phyloP scores from a whole-genome alignment of 2,113 vertebrate species.

The Mus pahari region DNA sequence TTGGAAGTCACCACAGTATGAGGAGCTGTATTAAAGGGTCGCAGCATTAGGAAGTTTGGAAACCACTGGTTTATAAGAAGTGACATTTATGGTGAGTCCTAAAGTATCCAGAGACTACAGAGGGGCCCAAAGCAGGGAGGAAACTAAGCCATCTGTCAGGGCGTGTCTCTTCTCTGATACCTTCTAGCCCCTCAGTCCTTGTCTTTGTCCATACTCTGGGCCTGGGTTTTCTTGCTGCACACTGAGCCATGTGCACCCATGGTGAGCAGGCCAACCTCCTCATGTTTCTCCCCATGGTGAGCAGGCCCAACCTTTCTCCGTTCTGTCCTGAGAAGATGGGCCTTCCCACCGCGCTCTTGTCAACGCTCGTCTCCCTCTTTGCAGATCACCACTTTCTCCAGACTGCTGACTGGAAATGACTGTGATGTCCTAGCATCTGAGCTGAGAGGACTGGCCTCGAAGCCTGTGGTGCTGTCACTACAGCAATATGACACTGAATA shows the following conservation, averaged over 20 bases:
- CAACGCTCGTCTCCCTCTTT: neutral
- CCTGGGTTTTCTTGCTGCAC: neutral
- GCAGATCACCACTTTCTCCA: constrained; percentile 97
- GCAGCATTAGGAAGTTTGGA: neutral
- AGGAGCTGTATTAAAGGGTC: neutral
- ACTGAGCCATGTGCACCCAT: accelerated
- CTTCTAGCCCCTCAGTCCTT: accelerated
- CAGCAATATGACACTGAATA: constrained; percentile 97
- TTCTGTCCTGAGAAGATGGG: accelerated
- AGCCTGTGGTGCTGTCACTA: constrained; percentile 89
- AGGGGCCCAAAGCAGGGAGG: neutral
- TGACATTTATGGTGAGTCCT: neutral
- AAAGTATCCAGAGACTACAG: neutral
- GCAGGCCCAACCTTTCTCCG: accelerated
- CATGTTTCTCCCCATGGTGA: accelerated
- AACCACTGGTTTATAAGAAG: neutral
- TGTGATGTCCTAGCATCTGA: constrained; percentile 82
- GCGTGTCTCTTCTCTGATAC: accelerated
- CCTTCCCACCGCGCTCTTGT: accelerated
- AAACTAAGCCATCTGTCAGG: neutral
- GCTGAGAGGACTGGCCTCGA: constrained; percentile 67
- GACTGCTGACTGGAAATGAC: constrained; percentile 93
- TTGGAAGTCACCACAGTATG: neutral
- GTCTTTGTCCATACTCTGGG: neutral
- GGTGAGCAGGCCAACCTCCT: accelerated